phyloP scores from a whole-genome alignment of 2,797 vertebrate genomes.

The Heterohyrax brucei region DNA sequence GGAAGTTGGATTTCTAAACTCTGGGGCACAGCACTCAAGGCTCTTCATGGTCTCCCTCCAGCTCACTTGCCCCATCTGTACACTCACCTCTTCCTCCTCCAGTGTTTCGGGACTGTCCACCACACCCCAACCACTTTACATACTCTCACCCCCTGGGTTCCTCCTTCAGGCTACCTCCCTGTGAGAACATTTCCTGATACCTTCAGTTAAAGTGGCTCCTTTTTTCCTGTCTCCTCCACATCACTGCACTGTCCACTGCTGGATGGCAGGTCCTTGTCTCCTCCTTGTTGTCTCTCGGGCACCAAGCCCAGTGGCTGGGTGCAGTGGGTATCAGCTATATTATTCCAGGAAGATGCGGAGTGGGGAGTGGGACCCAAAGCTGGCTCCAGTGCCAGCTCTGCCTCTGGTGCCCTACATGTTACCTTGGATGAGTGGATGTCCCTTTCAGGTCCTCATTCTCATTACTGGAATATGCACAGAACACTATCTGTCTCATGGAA shows the following conservation, averaged over 20 bases:
- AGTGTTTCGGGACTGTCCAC: not conserved
- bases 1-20: not conserved
- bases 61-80: not conserved
- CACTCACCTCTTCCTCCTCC: not conserved
- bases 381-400: not conserved
- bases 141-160: not conserved
- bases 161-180: not conserved
- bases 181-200: not conserved
- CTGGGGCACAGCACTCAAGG: not conserved
- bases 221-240: not conserved
- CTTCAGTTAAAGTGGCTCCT: not conserved
- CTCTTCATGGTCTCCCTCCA: not conserved
- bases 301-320: not conserved
- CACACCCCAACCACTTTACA: not conserved
- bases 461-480: not conserved
- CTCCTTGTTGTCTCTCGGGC: not conserved
- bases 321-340: not conserved
- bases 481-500: not conserved
- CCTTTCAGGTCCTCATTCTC: not conserved
- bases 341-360: not conserved
- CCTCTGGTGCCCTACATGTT: not conserved
- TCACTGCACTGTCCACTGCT: not conserved
- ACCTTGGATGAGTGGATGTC: not conserved
- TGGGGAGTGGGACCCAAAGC: not conserved
- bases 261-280: not conserved